Evolutionary conservation across 2,113 vertebrate genomes (phyloP), one percentile per base, ranked within the genome.

Genomic region (Orycteropus afer): DNA sequence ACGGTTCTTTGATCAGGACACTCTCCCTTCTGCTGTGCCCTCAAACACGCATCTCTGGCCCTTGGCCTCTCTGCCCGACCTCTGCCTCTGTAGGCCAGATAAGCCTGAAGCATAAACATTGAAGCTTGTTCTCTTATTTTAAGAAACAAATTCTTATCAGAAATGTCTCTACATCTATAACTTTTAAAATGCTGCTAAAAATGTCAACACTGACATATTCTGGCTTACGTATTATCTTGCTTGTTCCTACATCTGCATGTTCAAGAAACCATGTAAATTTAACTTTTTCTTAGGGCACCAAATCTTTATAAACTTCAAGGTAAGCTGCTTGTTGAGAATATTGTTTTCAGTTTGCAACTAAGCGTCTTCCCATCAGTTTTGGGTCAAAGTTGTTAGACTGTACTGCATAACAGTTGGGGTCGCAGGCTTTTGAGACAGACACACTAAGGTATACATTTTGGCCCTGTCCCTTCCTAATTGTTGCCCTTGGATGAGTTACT

Each of bases 221-320:
- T 79, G 25, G 22, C 32, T 90, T 86, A 42, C 71, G 2, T 51
- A 57, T n/a, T 32, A 27, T 37, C 20, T 13, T 37, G 8, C 34
- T 86, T 94, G 40, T 57, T 74, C 32, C 11, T 55, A 42, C 13
- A 71, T n/a, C 63, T 47, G 42, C 45, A 45, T 92, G 80, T 95
- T 93, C 20, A 91, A 84, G 80, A 86, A 94, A 10, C n/a, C 15
- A 42, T 45, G 34, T 32, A 77, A 89, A 71, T 91, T 80, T 77
- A 55, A 73, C n/a, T 18, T 63, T 65, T 40, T 71, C 34, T 87
- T 32, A 80, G 27, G 63, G 10, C 20, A 71, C 51, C 83, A 23
- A 47, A 49, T 63, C 2, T 87, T 90, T 69, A 32, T 57, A 80
- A 95, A 69, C 14, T 34, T 76, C 42, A 63, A 40, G n/a, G 23